A percentile compares a stretch with the other conserved stretches of the same genome.
phyloP scores from a whole-genome alignment of 2,888 invertebrate species.

The Morpho helenor region DNA sequence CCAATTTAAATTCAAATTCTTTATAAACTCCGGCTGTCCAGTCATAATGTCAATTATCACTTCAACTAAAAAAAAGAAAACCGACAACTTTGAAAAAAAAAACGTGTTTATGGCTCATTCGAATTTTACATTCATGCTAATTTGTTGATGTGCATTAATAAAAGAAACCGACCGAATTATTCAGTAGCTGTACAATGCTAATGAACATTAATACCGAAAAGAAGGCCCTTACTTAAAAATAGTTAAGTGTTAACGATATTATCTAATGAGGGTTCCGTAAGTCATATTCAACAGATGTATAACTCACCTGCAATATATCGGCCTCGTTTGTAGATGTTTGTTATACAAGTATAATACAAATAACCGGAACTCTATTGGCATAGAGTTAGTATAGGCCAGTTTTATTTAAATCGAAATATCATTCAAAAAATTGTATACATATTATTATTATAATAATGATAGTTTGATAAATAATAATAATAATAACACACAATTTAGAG shows the following conservation, averaged over 20 bases:
- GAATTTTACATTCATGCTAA: slow-evolving; percentile 77
- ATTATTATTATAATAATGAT: too few relatives aligned
- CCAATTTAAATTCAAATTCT: slow-evolving; percentile 62
- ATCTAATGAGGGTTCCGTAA: neutral
- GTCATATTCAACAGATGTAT: too few relatives aligned
- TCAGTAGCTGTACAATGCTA: slow-evolving; percentile 72
- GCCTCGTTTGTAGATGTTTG: too few relatives aligned
- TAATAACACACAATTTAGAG: too few relatives aligned
- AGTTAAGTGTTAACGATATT: slow-evolving; percentile 23
- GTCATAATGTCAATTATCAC: slow-evolving; percentile 78
- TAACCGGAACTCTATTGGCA: too few relatives aligned
- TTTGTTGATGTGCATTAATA: slow-evolving; percentile 72
- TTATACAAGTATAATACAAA: too few relatives aligned
- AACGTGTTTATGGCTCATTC: slow-evolving; percentile 69
- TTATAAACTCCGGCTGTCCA: slow-evolving; percentile 47
- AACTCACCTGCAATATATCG: too few relatives aligned
- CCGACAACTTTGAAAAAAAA: slow-evolving; percentile 51
- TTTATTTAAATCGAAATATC: too few relatives aligned
- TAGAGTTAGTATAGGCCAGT: too few relatives aligned
- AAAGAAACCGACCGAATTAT: slow-evolving; percentile 72
- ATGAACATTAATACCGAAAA: slow-evolving; percentile 70
- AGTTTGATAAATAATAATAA: too few relatives aligned
- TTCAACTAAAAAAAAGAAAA: slow-evolving; percentile 61
- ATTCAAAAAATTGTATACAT: too few relatives aligned
- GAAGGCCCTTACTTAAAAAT: slow-evolving; percentile 43